phyloP scores from a whole-genome alignment of 2,888 invertebrate species.

The Chrysodeixis includens region DNA sequence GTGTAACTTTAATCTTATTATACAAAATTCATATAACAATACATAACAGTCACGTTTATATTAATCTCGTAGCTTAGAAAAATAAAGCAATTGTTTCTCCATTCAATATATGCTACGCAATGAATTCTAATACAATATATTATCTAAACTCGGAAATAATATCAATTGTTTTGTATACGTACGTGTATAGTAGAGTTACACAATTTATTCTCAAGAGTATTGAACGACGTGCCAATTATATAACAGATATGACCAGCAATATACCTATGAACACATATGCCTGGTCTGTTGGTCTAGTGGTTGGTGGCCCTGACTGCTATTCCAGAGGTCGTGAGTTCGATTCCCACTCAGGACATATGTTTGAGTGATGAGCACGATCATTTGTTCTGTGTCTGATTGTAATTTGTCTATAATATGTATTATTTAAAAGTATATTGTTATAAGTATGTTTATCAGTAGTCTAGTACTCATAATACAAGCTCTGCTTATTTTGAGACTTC shows the following conservation, averaged over 20 bases:
- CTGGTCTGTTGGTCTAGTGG: too few relatives aligned
- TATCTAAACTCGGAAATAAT: not conserved
- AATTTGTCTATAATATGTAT: too few relatives aligned
- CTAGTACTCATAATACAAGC: too few relatives aligned
- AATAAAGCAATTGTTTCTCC: not conserved
- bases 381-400: too few relatives aligned
- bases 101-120: not conserved
- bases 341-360: too few relatives aligned
- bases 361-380: too few relatives aligned
- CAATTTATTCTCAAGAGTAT: not conserved
- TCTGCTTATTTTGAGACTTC: too few relatives aligned
- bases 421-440: too few relatives aligned
- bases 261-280: too few relatives aligned
- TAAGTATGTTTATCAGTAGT: too few relatives aligned
- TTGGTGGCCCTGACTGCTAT: too few relatives aligned
- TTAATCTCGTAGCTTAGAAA: not conserved
- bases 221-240: not conserved
- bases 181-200: not conserved
- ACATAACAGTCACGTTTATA: not conserved
- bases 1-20: not conserved
- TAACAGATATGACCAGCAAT: not conserved
- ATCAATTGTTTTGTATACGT: constrained; percentile 1
- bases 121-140: constrained; percentile 4
- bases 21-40: not conserved
- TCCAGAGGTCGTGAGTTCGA: too few relatives aligned